Conservation (phyloP, 2,888 invertebrate genomes). For the Yponomeuta cagnagella region DNA sequence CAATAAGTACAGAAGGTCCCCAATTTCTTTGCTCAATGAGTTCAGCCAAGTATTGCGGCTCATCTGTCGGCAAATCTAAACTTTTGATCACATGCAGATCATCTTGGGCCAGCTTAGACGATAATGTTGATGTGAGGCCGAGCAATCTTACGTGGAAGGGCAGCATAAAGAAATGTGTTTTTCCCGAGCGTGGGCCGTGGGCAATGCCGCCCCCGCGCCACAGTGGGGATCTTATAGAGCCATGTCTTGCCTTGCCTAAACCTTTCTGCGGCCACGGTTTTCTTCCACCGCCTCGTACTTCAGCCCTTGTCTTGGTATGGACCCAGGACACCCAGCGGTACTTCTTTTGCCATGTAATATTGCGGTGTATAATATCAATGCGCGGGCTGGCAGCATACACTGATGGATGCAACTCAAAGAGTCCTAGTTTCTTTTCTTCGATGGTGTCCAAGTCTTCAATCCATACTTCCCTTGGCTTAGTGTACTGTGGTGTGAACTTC, state of each 20-base stretch:
- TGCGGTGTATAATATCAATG: constrained; percentile 89
- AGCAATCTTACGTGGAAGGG: constrained; percentile 84
- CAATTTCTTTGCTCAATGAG: constrained; percentile 90
- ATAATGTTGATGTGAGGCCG: constrained; percentile 89
- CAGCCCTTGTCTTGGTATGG: constrained; percentile 85
- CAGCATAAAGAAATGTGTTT: constrained; percentile 94
- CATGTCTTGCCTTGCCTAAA: constrained; percentile 91
- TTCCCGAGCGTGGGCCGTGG: constrained; percentile 95
- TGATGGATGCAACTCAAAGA: constrained; percentile 92
- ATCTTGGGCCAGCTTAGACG: constrained; percentile 95
- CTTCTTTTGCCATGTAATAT: constrained; percentile 89
- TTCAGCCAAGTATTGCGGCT: constrained; percentile 85
- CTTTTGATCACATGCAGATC: constrained; percentile 93
- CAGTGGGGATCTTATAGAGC: constrained; percentile 92
- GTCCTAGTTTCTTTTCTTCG: constrained; percentile 85
- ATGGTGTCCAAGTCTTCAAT: constrained; percentile 87
- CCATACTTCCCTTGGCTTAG: constrained; percentile 87
- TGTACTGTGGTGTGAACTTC: constrained; percentile 70
- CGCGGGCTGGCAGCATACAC: constrained; percentile 89
- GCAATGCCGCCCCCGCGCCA: constrained; percentile 88
- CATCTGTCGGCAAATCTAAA: constrained; percentile 89
- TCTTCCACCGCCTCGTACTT: constrained; percentile 90
- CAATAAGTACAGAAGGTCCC: constrained; percentile 96
- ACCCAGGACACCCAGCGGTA: constrained; percentile 90
- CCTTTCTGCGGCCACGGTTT: constrained; percentile 99